phyloP scores from a whole-genome alignment of 1,140 invertebrate species.

The Drosophila teissieri region DNA sequence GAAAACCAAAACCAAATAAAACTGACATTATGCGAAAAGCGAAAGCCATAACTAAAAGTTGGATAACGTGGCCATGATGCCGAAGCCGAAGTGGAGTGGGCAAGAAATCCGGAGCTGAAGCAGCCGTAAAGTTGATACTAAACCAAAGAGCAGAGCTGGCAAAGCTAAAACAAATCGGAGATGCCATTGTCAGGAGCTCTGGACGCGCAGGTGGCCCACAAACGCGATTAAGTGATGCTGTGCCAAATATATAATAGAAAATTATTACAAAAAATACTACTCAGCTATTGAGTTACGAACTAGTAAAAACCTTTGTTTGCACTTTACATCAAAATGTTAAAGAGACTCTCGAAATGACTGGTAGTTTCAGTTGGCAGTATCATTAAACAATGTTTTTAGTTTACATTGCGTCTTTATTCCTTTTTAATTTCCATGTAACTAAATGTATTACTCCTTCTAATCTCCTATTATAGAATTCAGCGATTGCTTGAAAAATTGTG shows the following conservation, averaged over 20 bases:
- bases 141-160: constrained; percentile 33
- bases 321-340: too few relatives aligned
- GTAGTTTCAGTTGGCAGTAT: too few relatives aligned
- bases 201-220: constrained; percentile 24
- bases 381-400: too few relatives aligned
- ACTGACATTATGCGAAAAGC: constrained; percentile 83
- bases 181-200: constrained; percentile 18
- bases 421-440: too few relatives aligned
- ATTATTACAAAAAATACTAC: background rate
- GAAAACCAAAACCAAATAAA: constrained; percentile 83
- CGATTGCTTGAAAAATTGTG: background rate
- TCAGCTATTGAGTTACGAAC: too few relatives aligned
- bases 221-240: background rate
- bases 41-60: constrained; percentile 83
- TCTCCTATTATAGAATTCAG: background rate
- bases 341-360: too few relatives aligned
- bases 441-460: too few relatives aligned
- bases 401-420: too few relatives aligned
- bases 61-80: constrained; percentile 77
- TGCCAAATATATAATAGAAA: background rate
- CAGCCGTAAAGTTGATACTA: constrained; percentile 72
- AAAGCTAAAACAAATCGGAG: constrained; percentile 40
- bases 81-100: constrained; percentile 35
- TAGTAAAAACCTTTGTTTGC: too few relatives aligned
- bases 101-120: constrained; percentile 4